Evolutionary conservation across 2,113 vertebrate species (phyloP), one percentile per base, ranked within the genome.

Genomic region (Lophochroa leadbeateri): DNA sequence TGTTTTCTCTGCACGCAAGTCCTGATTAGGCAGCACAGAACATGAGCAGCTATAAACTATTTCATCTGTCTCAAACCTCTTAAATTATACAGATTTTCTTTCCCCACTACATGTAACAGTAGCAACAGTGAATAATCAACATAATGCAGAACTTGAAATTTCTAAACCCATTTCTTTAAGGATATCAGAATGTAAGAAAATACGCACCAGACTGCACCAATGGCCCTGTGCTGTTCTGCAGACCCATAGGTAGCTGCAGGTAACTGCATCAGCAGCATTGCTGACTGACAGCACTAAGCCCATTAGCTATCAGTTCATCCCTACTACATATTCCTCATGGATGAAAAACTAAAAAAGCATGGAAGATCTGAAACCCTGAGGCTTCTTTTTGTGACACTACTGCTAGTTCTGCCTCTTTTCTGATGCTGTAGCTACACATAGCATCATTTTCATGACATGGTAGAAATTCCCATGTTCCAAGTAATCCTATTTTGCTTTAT

Each of bases 401-500:
- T 79, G 31, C 52, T 89, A 60, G 72, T 53, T 87, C 74, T 92
- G 25, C 47, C 24, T 86, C 31, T 88, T 86, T 84, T 90, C 57
- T 92, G 43, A 33, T 75, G 17, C 27, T 89, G 64, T 61, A 91
- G 52, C 57, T 90, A 79, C 44, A 41, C 33, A 61, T 2, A 44
- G 78, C 21, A 91, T 65, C 44, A 8, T 94, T 94, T 85, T 95
- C 74, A 65, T 23, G 44, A 82, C 49, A 75, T 43, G 44, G 70
- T 72, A 9, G 86, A 85, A 94, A 96, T 91, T 90, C 84, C 89
- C 91, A 91, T 52, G 74, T 84, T 96, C 44, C 70, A 47, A 86
- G 83, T 95, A 96, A 96, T 90, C 86, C 47, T 89, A 29, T 92
- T 95, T 95, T 92, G 35, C 18, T 87, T 94, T 96, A 87, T 87